phyloP scores from a whole-genome alignment of 2,113 vertebrate species.

The Ophiodon elongatus region DNA sequence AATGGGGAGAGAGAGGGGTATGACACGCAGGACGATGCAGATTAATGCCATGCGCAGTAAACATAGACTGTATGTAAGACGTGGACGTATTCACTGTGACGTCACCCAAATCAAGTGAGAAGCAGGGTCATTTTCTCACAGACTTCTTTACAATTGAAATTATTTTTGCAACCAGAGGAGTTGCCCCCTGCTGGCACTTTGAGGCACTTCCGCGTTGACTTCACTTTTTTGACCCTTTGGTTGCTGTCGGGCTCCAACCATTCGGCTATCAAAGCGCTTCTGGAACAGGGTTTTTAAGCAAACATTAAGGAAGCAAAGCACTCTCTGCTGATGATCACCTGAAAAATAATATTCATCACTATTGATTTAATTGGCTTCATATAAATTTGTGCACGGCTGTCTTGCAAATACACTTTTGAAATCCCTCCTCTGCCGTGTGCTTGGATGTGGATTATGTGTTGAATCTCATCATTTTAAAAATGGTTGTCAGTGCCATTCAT shows the following conservation, averaged over 20 bases:
- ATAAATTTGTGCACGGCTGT: slow-evolving; percentile 57
- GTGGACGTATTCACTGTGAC: not conserved
- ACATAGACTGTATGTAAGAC: not conserved
- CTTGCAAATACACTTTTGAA: slow-evolving; percentile 70
- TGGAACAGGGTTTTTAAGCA: slow-evolving; percentile 20
- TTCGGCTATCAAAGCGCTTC: not conserved
- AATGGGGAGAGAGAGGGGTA: no score
- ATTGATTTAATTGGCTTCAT: slow-evolving; percentile 61
- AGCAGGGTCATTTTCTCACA: not conserved
- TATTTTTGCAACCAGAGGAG: not conserved
- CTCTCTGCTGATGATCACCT: slow-evolving; percentile 38
- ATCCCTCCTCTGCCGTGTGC: slow-evolving; percentile 65
- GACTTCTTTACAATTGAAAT: not conserved
- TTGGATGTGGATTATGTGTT: slow-evolving; percentile 60
- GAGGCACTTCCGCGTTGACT: not conserved
- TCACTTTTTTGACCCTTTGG: not conserved
- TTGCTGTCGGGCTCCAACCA: not conserved
- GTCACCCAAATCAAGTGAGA: not conserved
- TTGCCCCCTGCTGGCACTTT: not conserved
- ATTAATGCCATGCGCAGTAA: not conserved
- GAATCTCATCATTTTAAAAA: slow-evolving; percentile 70
- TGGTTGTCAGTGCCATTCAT: slow-evolving; percentile 68
- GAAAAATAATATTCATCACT: slow-evolving; percentile 59
- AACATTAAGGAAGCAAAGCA: slow-evolving; percentile 40
- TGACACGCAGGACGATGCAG: not conserved